Conservation (phyloP, 1,140 invertebrate species). For the Batillaria attramentaria region DNA sequence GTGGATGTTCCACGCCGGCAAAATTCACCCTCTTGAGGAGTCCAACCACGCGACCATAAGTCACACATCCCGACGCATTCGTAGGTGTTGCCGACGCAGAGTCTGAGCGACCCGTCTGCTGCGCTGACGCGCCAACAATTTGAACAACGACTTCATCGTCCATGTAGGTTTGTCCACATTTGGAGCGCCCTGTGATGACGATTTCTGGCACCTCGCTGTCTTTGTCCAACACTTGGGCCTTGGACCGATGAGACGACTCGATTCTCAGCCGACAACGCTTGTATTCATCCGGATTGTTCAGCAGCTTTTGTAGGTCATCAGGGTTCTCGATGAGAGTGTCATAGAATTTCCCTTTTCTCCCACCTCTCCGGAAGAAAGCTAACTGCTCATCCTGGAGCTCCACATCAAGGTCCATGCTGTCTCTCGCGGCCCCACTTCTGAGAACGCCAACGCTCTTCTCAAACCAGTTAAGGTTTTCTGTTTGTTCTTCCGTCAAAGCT, state of each 20-base stretch:
- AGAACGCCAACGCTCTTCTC: slow-evolving; percentile 17
- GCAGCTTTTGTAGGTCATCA: slow-evolving; percentile 8
- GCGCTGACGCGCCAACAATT: slow-evolving; percentile 38
- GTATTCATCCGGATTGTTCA: slow-evolving; percentile 39
- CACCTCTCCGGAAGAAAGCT: background rate
- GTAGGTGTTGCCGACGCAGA: background rate
- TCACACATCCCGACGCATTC: background rate
- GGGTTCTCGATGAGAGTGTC: no score
- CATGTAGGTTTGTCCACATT: slow-evolving; percentile 58
- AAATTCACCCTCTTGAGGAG: slow-evolving; percentile 43
- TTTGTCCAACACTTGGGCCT: slow-evolving; percentile 39
- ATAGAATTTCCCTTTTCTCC: background rate
- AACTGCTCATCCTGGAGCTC: slow-evolving; percentile 2
- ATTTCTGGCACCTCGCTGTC: slow-evolving; percentile 39
- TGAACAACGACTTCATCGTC: slow-evolving; percentile 64
- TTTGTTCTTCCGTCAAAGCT: background rate
- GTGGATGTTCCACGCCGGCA: slow-evolving; percentile 44
- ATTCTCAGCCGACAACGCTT: slow-evolving; percentile 50
- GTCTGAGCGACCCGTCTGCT: background rate
- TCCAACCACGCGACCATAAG: slow-evolving; percentile 54
- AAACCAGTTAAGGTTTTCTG: slow-evolving; percentile 10
- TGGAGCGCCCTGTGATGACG: slow-evolving; percentile 57
- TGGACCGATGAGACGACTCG: slow-evolving; percentile 46
- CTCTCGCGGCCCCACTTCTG: background rate
- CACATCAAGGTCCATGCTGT: background rate